Percentiles rank a stretch among this genome's conserved stretches.
Evolutionary conservation across 2,113 vertebrate species (phyloP).

Genomic region (Myocastor coypus): DNA sequence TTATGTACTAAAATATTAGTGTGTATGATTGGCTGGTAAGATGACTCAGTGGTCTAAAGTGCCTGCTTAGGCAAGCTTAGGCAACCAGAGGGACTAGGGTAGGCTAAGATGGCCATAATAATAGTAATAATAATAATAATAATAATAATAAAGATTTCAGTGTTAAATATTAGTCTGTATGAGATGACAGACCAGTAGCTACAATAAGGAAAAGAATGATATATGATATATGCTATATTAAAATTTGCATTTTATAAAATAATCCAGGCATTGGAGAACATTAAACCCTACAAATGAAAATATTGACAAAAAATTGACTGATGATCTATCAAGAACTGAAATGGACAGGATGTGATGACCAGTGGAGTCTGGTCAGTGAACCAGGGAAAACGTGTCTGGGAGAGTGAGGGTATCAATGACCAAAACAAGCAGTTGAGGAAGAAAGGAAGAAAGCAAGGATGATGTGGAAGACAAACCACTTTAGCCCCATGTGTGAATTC

Average conservation of each 20-base stretch:
- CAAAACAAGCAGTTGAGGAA: neutral
- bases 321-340: neutral
- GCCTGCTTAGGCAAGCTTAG: no score
- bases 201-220: neutral
- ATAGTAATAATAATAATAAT: no score
- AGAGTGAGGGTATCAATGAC: neutral
- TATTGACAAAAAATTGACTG: neutral
- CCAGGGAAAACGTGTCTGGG: neutral
- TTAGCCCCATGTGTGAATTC: neutral
- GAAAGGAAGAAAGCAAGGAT: neutral
- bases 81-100: no score
- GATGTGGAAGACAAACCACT: neutral
- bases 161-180: neutral
- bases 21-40: neutral
- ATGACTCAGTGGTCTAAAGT: no score
- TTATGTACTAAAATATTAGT: neutral
- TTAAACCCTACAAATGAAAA: neutral
- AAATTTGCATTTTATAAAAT: slow-evolving; percentile 25
- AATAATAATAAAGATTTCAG: no score
- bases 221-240: neutral
- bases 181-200: neutral
- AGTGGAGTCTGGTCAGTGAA: neutral
- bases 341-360: neutral
- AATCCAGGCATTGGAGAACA: neutral
- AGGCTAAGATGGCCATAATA: no score